Evolutionary conservation across 1,140 invertebrate genomes (phyloP).

Genomic region (Phenacoccus solenopsis): DNA sequence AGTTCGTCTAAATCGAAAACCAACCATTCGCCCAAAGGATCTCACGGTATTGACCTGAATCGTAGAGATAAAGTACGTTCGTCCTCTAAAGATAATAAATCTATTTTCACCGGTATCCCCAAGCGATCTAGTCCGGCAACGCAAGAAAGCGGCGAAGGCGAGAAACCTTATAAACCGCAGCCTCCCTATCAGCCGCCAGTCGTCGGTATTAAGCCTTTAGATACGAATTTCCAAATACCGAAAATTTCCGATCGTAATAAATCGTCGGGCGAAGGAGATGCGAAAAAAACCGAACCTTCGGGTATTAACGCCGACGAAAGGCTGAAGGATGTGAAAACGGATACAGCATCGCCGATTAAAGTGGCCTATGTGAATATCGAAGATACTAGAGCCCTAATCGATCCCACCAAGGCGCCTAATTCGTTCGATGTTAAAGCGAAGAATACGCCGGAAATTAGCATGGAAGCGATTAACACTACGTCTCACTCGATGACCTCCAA

Average conservation of each 20-base stretch:
- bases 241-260: conserved; percentile 11
- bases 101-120: background rate
- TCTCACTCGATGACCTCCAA: background rate
- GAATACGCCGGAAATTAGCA: background rate
- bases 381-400: background rate
- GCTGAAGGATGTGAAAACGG: background rate
- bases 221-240: conserved; percentile 1
- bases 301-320: background rate
- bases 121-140: background rate
- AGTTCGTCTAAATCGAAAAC: background rate
- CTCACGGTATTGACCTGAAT: background rate
- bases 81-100: background rate
- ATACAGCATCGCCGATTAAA: background rate
- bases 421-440: background rate
- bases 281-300: background rate
- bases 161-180: background rate
- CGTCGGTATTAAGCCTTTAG: background rate
- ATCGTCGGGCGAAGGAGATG: background rate
- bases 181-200: background rate
- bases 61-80: background rate
- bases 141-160: background rate
- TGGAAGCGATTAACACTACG: background rate
- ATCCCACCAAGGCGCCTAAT: background rate
- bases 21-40: conserved; percentile 5
- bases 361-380: background rate